Percentiles rank a stretch among this genome's conserved stretches.
Conservation (phyloP, 2,888 invertebrate species). For the Hipparchia semele region DNA sequence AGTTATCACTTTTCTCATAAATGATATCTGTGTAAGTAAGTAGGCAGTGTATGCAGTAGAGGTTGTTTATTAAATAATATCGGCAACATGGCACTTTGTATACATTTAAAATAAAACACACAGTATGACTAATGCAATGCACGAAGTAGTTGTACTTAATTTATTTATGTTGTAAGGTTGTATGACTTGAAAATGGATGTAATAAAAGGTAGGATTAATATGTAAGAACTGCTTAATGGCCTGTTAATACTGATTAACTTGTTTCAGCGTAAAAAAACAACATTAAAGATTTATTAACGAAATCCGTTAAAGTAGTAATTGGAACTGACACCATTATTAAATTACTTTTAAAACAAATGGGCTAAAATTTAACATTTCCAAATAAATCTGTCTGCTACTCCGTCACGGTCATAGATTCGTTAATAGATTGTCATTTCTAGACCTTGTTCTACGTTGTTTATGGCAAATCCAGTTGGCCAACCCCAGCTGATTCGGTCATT, state of each 20-base stretch:
- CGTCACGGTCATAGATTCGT: conserved; percentile 34
- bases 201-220: too few relatives aligned
- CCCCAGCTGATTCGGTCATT: conserved; percentile 30
- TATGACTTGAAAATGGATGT: too few relatives aligned
- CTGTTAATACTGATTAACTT: too few relatives aligned
- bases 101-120: too few relatives aligned
- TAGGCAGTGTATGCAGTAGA: background rate
- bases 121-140: too few relatives aligned
- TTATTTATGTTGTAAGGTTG: too few relatives aligned
- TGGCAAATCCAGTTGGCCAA: conserved; percentile 34
- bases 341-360: background rate
- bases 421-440: conserved; percentile 28
- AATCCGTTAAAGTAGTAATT: background rate
- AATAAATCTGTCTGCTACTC: conserved; percentile 10
- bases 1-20: conserved; percentile 38
- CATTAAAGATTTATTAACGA: background rate
- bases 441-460: conserved; percentile 34
- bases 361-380: background rate
- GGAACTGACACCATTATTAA: background rate
- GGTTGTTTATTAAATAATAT: conserved; percentile 4
- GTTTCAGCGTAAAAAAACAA: background rate
- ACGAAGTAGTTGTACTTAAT: too few relatives aligned
- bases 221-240: too few relatives aligned
- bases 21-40: conserved; percentile 29
- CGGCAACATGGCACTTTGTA: background rate